Evolutionary conservation across 2,888 invertebrate species (phyloP).

Genomic region (Marasmarcha lunaedactyla): DNA sequence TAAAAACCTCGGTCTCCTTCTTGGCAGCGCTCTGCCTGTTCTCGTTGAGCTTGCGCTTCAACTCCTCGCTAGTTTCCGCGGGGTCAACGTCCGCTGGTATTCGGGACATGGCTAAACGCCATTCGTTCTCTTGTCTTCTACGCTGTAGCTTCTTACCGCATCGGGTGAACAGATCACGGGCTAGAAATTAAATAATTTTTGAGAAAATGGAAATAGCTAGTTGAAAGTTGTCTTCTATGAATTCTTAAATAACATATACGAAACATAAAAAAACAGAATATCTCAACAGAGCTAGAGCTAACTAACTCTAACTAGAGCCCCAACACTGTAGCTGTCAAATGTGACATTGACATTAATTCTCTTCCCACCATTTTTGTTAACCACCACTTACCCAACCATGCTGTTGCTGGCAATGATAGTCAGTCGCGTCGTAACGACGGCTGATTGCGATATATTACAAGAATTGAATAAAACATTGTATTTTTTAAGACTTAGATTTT

Average conservation of each 20-base stretch:
- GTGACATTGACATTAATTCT: no score
- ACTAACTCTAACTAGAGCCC: no score
- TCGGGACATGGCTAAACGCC: constrained; percentile 68
- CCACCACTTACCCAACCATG: no score
- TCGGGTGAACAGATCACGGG: constrained; percentile 74
- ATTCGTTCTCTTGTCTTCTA: constrained; percentile 74
- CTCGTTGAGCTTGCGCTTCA: constrained; percentile 67
- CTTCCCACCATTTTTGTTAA: no score
- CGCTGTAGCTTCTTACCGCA: constrained; percentile 75
- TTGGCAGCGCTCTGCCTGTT: constrained; percentile 62
- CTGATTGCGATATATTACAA: no score
- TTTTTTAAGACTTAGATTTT: no score
- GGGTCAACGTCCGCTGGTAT: constrained; percentile 67
- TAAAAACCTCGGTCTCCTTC: constrained; percentile 64
- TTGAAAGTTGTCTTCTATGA: not conserved
- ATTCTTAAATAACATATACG: not conserved
- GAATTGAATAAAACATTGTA: no score
- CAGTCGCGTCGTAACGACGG: no score
- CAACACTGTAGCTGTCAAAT: no score
- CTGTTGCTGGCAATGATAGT: no score
- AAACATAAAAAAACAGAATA: constrained; percentile 2
- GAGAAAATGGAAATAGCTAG: not conserved
- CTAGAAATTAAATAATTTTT: constrained; percentile 30
- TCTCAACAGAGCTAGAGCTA: no score
- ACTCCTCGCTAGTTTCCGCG: constrained; percentile 59